These are phyloP conservation scores for Macroramphosus scolopax DNA, from an alignment of 2,797 vertebrate genomes.

Conservation along the genomic window DNA sequence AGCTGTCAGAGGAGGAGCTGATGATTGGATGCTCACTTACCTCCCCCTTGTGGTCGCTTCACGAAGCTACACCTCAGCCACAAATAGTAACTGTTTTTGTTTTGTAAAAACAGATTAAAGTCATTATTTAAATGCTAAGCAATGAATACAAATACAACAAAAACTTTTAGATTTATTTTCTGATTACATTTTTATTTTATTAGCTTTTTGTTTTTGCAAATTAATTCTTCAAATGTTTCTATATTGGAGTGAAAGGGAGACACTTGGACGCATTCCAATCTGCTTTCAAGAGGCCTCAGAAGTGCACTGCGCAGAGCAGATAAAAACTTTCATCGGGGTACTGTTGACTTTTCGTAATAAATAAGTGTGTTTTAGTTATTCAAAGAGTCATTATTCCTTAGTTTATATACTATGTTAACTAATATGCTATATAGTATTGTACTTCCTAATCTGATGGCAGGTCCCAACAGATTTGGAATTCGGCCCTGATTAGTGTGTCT, in stretches of 20 bases:
- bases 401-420: fast-evolving
- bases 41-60: constrained; percentile 30
- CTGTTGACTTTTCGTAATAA: fast-evolving
- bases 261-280: not conserved
- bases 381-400: fast-evolving
- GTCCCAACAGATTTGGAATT: constrained; percentile 7
- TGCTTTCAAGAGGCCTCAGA: fast-evolving
- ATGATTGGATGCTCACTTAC: constrained; percentile 39
- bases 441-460: too few species aligned
- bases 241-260: too few species aligned
- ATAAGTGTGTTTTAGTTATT: fast-evolving
- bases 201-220: too few species aligned
- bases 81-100: not conserved
- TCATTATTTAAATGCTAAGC: too few species aligned
- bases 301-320: fast-evolving
- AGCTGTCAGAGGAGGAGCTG: not conserved
- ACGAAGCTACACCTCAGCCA: constrained; percentile 1
- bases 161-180: too few species aligned
- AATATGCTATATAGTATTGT: fast-evolving
- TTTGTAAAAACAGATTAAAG: too few species aligned
- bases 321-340: not conserved
- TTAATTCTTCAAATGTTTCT: too few species aligned
- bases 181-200: too few species aligned
- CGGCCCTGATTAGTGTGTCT: not conserved
- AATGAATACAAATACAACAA: too few species aligned